Percentiles rank a stretch among this genome's conserved stretches.
phyloP scores from a whole-genome alignment of 1,140 invertebrate species.

The Bilobella aurantiaca region DNA sequence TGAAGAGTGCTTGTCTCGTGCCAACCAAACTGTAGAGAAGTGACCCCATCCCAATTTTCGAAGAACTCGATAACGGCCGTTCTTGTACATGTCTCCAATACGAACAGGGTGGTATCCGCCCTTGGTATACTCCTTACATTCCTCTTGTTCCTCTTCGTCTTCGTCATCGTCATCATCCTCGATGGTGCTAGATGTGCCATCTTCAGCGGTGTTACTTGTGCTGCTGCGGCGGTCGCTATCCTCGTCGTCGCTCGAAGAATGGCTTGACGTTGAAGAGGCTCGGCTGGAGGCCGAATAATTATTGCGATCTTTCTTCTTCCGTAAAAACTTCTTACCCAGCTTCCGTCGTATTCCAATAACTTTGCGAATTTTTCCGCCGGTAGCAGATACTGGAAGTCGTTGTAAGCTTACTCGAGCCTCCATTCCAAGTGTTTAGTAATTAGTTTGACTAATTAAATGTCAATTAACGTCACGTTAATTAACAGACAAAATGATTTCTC shows the following conservation, averaged over 20 bases:
- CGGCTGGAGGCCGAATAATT: neutral
- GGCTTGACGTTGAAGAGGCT: neutral
- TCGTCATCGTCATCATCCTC: neutral
- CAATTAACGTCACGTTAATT: no score
- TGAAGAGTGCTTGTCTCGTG: slow-evolving; percentile 59
- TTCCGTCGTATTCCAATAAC: neutral
- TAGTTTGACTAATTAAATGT: no score
- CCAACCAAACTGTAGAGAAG: slow-evolving; percentile 96
- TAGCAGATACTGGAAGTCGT: neutral
- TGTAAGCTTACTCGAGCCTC: no score
- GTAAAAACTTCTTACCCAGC: neutral
- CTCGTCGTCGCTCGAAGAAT: neutral
- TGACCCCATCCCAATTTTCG: slow-evolving; percentile 96
- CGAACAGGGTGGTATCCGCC: slow-evolving; percentile 93
- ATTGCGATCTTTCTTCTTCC: neutral
- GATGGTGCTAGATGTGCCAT: no score
- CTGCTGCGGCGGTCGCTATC: neutral
- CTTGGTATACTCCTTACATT: slow-evolving; percentile 79
- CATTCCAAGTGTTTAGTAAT: neutral
- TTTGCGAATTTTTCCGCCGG: neutral
- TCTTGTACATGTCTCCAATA: slow-evolving; percentile 87
- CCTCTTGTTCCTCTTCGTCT: slow-evolving; percentile 67
- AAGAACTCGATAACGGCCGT: slow-evolving; percentile 70
- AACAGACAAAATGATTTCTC: no score
- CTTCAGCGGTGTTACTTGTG: neutral